Evolutionary conservation across 2,113 vertebrate species (phyloP).

Genomic region (Panthera leo): DNA sequence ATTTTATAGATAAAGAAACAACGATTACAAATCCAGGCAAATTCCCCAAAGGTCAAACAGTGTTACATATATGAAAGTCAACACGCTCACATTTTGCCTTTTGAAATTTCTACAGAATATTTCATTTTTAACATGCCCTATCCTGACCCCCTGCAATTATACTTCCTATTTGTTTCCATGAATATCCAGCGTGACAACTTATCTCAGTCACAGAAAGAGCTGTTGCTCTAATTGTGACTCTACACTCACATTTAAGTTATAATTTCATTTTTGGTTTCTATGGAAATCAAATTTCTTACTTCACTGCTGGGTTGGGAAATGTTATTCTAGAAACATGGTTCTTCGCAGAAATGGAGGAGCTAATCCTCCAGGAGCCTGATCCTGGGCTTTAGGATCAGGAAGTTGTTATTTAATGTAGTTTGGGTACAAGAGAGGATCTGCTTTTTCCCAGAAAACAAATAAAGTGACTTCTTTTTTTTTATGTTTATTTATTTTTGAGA

Average conservation of each 20-base stretch:
- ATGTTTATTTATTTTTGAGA: no score
- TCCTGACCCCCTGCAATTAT: not conserved
- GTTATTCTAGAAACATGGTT: not conserved
- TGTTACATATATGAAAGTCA: not conserved
- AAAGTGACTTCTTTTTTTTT: no score
- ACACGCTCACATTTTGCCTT: not conserved
- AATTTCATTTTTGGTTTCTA: slow-evolving; percentile 46
- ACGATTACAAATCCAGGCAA: not conserved
- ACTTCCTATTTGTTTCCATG: not conserved
- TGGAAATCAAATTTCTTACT: slow-evolving; percentile 31
- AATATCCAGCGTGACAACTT: not conserved
- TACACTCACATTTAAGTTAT: not conserved
- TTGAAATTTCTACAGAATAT: not conserved
- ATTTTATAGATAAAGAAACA: slow-evolving; percentile 17
- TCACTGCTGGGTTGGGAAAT: not conserved
- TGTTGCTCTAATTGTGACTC: not conserved
- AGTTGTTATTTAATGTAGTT: not conserved
- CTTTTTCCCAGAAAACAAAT: not conserved
- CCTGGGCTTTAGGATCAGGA: not conserved
- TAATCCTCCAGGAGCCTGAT: not conserved
- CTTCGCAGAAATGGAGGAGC: not conserved
- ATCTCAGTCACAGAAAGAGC: not conserved
- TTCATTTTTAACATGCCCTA: not conserved
- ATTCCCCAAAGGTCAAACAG: not conserved
- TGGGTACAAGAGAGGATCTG: not conserved